phyloP scores from a whole-genome alignment of 2,113 vertebrate genomes.

The Synchiropus splendidus region DNA sequence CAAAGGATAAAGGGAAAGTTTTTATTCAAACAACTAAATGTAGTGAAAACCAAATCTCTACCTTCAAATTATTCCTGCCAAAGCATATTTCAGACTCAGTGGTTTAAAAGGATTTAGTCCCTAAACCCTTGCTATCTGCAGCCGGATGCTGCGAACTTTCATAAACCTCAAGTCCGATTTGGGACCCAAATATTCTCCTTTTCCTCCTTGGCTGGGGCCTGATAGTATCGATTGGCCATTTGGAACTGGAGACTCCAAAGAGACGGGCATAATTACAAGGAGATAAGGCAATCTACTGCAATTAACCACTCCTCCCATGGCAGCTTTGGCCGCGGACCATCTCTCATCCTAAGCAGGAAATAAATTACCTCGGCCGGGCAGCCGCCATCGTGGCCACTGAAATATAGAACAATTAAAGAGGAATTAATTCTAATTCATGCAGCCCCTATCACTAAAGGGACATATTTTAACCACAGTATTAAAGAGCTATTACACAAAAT shows the following conservation, averaged over 20 bases:
- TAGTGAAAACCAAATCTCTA: constrained; percentile 1
- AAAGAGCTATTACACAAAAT: constrained; percentile 71
- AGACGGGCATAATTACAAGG: constrained; percentile 63
- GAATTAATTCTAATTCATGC: constrained; percentile 85
- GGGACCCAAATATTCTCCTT: constrained; percentile 24
- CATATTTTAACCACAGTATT: constrained; percentile 70
- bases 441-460: constrained; percentile 73
- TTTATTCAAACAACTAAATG: constrained; percentile 2
- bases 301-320: constrained; percentile 68
- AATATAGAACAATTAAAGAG: constrained; percentile 86
- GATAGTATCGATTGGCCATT: constrained; percentile 60
- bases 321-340: constrained; percentile 40
- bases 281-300: constrained; percentile 76
- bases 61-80: constrained; percentile 2
- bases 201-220: constrained; percentile 34
- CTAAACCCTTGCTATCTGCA: constrained; percentile 14
- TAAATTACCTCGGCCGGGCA: constrained; percentile 65
- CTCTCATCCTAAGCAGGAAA: constrained; percentile 65
- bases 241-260: constrained; percentile 52
- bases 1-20: constrained; percentile 4
- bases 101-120: constrained; percentile 18
- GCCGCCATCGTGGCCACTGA: constrained; percentile 64
- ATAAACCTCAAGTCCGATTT: constrained; percentile 17
- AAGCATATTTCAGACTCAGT: constrained; percentile 8
- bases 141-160: constrained; percentile 11